These are phyloP conservation scores for Chionis minor DNA, from an alignment of 2,113 vertebrate species.

Conservation along the genomic window DNA sequence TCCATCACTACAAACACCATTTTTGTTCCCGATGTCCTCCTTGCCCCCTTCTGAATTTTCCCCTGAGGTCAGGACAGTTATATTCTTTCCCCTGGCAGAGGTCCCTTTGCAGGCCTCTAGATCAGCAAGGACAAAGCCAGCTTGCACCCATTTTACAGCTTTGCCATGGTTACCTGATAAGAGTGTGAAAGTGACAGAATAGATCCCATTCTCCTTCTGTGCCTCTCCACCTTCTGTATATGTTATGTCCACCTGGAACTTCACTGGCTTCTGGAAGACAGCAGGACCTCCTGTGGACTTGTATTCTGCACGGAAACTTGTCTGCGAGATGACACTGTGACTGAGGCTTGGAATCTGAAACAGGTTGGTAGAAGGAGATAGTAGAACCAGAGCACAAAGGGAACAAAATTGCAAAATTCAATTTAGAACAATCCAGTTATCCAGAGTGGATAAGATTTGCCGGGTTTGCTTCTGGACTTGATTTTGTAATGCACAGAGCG, in stretches of 20 bases:
- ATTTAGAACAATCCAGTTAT: background rate
- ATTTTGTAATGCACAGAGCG: background rate
- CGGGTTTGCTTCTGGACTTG: background rate
- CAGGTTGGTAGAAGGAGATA: background rate
- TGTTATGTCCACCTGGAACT: constrained; percentile 99
- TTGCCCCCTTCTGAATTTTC: background rate
- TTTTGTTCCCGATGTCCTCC: background rate
- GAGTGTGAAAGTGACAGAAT: constrained; percentile 98
- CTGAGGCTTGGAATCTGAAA: constrained; percentile 96
- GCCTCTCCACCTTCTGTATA: constrained; percentile 94
- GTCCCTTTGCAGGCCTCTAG: background rate
- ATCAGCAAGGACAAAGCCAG: background rate
- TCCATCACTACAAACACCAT: background rate
- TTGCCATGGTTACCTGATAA: constrained; percentile 86
- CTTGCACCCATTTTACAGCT: background rate
- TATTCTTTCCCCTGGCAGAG: background rate
- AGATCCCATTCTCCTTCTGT: constrained; percentile 95
- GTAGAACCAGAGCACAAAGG: background rate
- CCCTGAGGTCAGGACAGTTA: background rate
- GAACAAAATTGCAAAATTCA: background rate
- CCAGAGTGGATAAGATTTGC: background rate
- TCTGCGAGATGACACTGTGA: constrained; percentile 98
- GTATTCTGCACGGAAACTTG: constrained; percentile 97
- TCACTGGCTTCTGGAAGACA: constrained; percentile 99
- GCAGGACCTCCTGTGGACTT: constrained; percentile 96